A percentile compares a stretch with the other conserved stretches of the same genome.
Evolutionary conservation across 2,888 invertebrate species (phyloP).

Genomic region (Xestia xanthographa): DNA sequence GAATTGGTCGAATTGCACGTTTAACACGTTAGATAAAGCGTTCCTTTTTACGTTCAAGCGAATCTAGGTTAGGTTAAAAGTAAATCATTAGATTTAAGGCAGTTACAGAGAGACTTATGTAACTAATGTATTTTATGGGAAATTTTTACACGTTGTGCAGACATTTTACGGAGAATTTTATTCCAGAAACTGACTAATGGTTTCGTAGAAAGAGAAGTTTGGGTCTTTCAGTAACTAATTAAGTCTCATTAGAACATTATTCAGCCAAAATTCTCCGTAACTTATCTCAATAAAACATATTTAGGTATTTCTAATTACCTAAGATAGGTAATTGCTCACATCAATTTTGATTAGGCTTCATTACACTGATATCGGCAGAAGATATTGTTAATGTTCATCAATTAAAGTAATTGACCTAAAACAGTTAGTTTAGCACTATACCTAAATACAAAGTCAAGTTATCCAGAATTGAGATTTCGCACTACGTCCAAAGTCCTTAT

Average conservation of each 20-base stretch:
- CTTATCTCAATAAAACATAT: conserved; percentile 22
- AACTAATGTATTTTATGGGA: conserved; percentile 36
- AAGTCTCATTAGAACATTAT: conserved; percentile 13
- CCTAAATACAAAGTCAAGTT: conserved; percentile 33
- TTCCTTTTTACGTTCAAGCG: conserved; percentile 75
- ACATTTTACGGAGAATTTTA: conserved; percentile 28
- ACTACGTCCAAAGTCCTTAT: conserved; percentile 33
- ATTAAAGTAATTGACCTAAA: conserved; percentile 36
- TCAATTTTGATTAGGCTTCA: conserved; percentile 34
- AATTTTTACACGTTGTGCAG: too few species aligned
- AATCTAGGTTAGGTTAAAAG: conserved; percentile 59
- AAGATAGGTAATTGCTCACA: conserved; percentile 37
- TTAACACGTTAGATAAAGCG: conserved; percentile 80
- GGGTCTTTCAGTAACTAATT: not conserved
- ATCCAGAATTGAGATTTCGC: conserved; percentile 29
- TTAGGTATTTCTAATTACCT: conserved; percentile 27
- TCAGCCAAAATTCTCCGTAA: conserved; percentile 9
- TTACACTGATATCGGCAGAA: conserved; percentile 22
- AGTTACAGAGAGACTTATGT: conserved; percentile 56
- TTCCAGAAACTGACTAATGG: not conserved
- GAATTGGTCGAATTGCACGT: conserved; percentile 85
- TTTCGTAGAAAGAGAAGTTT: not conserved
- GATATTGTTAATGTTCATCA: conserved; percentile 21
- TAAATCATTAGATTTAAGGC: conserved; percentile 60
- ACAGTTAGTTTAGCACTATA: conserved; percentile 34